Conservation (phyloP, 2,888 invertebrate genomes). For the Drosophila birchii region DNA sequence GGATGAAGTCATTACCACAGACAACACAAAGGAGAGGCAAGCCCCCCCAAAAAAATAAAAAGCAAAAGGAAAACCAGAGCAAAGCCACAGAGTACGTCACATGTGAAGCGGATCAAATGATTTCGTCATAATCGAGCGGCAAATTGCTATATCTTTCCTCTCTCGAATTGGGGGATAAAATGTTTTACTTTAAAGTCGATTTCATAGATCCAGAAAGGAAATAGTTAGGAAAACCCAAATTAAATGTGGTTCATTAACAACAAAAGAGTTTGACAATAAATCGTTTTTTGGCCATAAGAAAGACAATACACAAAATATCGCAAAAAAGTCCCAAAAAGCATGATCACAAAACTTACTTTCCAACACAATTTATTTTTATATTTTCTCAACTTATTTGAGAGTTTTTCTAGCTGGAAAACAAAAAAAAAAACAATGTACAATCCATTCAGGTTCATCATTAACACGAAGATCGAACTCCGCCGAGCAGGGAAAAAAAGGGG, state of each 20-base stretch:
- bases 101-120: conserved; percentile 53
- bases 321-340: conserved; percentile 29
- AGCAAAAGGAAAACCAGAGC: conserved; percentile 10
- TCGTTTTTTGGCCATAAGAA: conserved; percentile 38
- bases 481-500: conserved; percentile 58
- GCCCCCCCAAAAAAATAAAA: conserved; percentile 9
- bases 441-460: conserved; percentile 72
- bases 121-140: conserved; percentile 60
- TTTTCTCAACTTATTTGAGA: conserved; percentile 31
- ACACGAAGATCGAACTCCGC: conserved; percentile 40
- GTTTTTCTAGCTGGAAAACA: conserved; percentile 44
- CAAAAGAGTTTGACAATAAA: conserved; percentile 53
- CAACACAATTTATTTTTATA: conserved; percentile 58
- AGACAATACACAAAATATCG: conserved; percentile 5
- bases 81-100: conserved; percentile 42
- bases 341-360: conserved; percentile 58
- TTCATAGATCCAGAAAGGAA: conserved; percentile 9
- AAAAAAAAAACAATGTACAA: conserved; percentile 61
- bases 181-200: background rate
- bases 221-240: conserved; percentile 30
- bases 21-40: conserved; percentile 48
- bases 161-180: conserved; percentile 28
- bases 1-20: conserved; percentile 71
- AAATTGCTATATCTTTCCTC: conserved; percentile 28
- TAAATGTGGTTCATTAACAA: conserved; percentile 52